Evolutionary conservation across 2,888 invertebrate genomes (phyloP).

Genomic region (Dolichomitus sp.): DNA sequence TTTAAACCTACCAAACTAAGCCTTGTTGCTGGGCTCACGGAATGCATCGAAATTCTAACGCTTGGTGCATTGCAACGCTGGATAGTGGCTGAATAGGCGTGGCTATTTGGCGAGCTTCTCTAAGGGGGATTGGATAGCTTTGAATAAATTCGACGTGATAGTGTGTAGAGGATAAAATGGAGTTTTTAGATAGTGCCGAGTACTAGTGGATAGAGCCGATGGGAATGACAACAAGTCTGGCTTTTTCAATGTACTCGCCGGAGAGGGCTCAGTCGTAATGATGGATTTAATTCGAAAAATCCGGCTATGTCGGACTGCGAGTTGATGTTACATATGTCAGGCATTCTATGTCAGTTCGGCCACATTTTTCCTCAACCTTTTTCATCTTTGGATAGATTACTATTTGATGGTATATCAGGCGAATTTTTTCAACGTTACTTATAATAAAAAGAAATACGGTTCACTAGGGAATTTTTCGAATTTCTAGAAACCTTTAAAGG

Average conservation of each 20-base stretch:
- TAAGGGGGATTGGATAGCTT: constrained; percentile 9
- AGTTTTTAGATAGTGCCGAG: constrained; percentile 45
- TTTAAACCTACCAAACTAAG: constrained; percentile 76
- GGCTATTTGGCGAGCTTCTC: constrained; percentile 15
- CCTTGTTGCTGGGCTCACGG: constrained; percentile 36
- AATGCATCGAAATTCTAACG: constrained; percentile 43
- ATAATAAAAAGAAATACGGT: no score
- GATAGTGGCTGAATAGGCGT: not conserved
- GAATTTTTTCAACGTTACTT: no score
- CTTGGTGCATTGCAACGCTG: constrained; percentile 4
- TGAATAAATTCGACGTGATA: constrained; percentile 22
- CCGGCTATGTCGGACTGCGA: constrained; percentile 32
- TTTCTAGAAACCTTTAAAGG: no score
- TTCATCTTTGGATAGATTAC: no score
- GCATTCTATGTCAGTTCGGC: no score
- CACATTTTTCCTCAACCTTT: no score
- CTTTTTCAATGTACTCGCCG: constrained; percentile 37
- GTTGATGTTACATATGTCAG: constrained; percentile 2
- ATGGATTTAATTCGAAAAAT: constrained; percentile 44
- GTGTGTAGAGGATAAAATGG: not conserved
- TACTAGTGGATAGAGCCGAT: constrained; percentile 40
- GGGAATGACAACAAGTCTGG: constrained; percentile 54
- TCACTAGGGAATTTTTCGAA: no score
- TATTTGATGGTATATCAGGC: no score
- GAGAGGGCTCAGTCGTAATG: constrained; percentile 32